Evolutionary conservation across 2,888 invertebrate species (phyloP).

Genomic region (Ophioninae sp.): DNA sequence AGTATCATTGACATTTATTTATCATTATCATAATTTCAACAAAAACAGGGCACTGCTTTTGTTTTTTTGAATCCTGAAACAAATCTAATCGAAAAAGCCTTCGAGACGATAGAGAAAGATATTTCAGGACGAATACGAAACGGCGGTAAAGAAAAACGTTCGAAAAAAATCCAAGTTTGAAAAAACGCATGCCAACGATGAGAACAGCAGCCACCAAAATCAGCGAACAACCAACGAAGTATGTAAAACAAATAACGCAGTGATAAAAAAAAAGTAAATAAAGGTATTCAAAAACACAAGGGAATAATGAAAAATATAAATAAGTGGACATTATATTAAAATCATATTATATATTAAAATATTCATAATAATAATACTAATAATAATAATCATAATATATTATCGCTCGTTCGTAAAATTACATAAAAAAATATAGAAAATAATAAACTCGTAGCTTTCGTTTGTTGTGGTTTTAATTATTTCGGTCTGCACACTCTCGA

Average conservation of each 20-base stretch:
- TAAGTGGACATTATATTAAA: constrained; percentile 79
- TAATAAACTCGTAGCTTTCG: constrained; percentile 78
- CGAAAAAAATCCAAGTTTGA: constrained; percentile 7
- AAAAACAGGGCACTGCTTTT: neutral
- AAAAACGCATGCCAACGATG: constrained; percentile 52
- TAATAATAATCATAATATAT: constrained; percentile 73
- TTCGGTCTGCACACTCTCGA: constrained; percentile 67
- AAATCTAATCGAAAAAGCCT: neutral
- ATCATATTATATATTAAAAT: constrained; percentile 81
- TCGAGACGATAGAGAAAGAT: constrained; percentile 12
- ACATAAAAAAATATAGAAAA: constrained; percentile 81
- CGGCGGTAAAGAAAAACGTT: neutral
- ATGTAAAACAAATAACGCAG: constrained; percentile 44
- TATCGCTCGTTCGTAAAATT: constrained; percentile 80
- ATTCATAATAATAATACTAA: constrained; percentile 76
- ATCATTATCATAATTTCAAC: constrained; percentile 30
- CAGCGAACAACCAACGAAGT: constrained; percentile 44
- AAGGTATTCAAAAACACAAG: constrained; percentile 71
- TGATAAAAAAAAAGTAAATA: constrained; percentile 52
- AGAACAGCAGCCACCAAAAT: constrained; percentile 37
- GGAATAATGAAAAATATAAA: constrained; percentile 70
- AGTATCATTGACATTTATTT: constrained; percentile 22
- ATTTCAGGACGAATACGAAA: constrained; percentile 31
- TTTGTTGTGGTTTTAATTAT: constrained; percentile 65
- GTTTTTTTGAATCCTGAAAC: neutral